Conservation (phyloP, 2,113 vertebrate species). For the Ammodytes dubius region DNA sequence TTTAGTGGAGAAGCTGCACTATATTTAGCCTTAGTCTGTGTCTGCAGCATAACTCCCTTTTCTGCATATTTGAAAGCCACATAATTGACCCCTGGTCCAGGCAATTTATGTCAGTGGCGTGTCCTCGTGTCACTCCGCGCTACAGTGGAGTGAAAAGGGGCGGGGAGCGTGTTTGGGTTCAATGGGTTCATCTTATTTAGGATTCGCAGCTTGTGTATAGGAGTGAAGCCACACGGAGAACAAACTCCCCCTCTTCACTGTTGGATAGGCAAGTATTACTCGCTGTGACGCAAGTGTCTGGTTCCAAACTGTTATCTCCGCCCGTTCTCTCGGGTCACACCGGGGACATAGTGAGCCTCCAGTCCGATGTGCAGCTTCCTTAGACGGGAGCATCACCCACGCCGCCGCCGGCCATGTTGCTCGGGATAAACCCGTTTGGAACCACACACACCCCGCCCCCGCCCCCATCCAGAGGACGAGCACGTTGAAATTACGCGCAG, state of each 20-base stretch:
- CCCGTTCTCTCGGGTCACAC: slow-evolving; percentile 59
- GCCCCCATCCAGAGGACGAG: slow-evolving; percentile 26
- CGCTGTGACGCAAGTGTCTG: slow-evolving; percentile 66
- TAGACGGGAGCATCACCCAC: slow-evolving; percentile 48
- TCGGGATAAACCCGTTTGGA: slow-evolving; percentile 49
- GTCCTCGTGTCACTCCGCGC: slow-evolving; percentile 68
- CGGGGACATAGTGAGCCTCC: slow-evolving; percentile 67
- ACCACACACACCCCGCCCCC: slow-evolving; percentile 40
- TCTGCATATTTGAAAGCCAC: slow-evolving; percentile 72
- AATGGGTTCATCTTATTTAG: slow-evolving; percentile 73
- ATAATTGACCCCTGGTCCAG: slow-evolving; percentile 66
- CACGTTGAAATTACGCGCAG: slow-evolving; percentile 68
- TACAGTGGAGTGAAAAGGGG: slow-evolving; percentile 64
- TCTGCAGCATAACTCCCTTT: slow-evolving; percentile 49
- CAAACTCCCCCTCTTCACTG: slow-evolving; percentile 20
- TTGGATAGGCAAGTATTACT: slow-evolving; percentile 37
- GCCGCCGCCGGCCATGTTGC: slow-evolving; percentile 39
- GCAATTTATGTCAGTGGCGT: slow-evolving; percentile 62
- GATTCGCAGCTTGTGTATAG: slow-evolving; percentile 36
- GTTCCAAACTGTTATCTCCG: slow-evolving; percentile 9
- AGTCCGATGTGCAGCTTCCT: slow-evolving; percentile 45
- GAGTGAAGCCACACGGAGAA: slow-evolving; percentile 34
- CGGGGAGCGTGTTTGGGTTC: slow-evolving; percentile 71
- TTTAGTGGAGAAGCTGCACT: slow-evolving; percentile 47
- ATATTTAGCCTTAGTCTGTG: slow-evolving; percentile 54